These are phyloP conservation scores for Emydura subglobosa DNA, from an alignment of 2,113 vertebrate genomes.

Conservation along the genomic window DNA sequence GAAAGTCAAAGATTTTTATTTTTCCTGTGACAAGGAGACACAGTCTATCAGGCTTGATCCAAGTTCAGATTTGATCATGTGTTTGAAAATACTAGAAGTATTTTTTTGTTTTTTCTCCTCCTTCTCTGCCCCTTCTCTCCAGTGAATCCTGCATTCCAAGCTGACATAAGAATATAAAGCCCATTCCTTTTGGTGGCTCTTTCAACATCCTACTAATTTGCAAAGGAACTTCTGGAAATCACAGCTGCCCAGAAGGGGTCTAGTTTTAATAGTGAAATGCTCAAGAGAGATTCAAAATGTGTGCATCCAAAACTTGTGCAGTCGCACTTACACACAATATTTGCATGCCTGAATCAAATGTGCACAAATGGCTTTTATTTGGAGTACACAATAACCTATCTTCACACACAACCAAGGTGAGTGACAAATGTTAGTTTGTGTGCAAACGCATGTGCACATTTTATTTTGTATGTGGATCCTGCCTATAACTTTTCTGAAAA, in stretches of 20 bases:
- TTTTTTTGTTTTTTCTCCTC: conserved; percentile 5
- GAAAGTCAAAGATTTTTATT: conserved; percentile 16
- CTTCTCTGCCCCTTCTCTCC: not conserved
- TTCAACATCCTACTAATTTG: not conserved
- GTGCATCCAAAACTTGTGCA: not conserved
- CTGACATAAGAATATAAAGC: not conserved
- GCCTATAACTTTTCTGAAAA: not conserved
- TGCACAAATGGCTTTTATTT: not conserved
- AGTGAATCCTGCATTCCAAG: not conserved
- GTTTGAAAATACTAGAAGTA: conserved; percentile 20
- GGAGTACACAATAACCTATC: no score
- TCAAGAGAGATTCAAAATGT: not conserved
- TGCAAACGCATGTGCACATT: not conserved
- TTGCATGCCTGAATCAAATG: not conserved
- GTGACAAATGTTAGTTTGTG: not conserved
- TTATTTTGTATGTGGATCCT: not conserved
- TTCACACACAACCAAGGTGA: not conserved
- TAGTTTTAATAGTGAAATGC: not conserved
- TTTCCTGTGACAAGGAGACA: not conserved
- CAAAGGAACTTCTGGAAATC: not conserved
- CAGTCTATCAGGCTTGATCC: conserved; percentile 1
- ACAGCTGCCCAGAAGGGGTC: not conserved
- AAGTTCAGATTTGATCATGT: conserved; percentile 1
- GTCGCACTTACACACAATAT: not conserved
- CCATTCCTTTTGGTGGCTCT: not conserved